Conservation (phyloP, 2,113 vertebrate species). For the Dryoscopus gambensis region DNA sequence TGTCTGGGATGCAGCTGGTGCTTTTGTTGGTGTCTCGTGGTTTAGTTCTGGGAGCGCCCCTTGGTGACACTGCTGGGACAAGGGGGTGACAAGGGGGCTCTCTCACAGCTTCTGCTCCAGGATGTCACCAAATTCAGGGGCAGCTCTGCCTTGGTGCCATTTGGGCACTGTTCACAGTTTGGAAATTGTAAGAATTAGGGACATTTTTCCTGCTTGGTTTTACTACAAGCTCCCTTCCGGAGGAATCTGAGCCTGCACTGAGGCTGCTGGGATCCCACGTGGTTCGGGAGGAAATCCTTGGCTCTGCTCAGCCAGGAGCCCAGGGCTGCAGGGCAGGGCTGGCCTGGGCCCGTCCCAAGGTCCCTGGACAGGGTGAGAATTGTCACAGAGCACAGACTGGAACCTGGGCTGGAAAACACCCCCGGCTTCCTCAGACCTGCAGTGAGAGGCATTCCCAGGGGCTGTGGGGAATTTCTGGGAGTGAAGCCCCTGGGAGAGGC, state of each 20-base stretch:
- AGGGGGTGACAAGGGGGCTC: neutral
- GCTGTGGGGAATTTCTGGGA: neutral
- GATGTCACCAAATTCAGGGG: neutral
- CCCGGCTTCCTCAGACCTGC: rapidly evolving
- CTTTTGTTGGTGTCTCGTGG: rapidly evolving
- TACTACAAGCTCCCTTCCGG: neutral
- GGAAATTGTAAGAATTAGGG: neutral
- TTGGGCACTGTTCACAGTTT: neutral
- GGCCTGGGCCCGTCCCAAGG: neutral
- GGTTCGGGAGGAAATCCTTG: neutral
- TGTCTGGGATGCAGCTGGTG: rapidly evolving
- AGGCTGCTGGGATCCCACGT: neutral
- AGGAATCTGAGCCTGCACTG: neutral
- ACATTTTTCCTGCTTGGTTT: neutral
- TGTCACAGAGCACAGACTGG: rapidly evolving
- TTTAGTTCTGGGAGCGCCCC: neutral
- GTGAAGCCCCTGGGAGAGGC: neutral
- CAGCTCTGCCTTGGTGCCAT: rapidly evolving
- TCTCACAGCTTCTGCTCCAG: rapidly evolving
- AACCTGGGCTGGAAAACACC: neutral
- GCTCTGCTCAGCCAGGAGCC: neutral
- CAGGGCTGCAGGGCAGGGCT: neutral
- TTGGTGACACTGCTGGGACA: neutral
- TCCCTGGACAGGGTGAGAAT: rapidly evolving
- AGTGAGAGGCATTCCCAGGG: neutral